Conservation (phyloP, 2,113 vertebrate species). For the Pholis gunnellus region DNA sequence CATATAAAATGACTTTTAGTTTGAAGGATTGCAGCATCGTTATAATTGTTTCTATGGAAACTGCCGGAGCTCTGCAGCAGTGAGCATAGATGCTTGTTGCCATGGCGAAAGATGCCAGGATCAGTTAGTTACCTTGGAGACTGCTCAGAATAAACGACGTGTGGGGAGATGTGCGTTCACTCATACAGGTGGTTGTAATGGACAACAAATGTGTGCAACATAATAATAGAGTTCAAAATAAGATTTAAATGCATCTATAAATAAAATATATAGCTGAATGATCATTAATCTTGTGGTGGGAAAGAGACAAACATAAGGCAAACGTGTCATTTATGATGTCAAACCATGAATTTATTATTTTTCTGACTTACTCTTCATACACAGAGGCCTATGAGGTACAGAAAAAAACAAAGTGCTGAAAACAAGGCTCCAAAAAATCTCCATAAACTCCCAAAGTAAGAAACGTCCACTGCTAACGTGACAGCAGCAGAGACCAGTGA, state of each 20-base stretch:
- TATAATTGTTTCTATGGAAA: constrained; percentile 79
- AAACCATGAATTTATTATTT: constrained; percentile 82
- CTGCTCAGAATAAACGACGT: constrained; percentile 49
- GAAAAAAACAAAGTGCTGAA: constrained; percentile 84
- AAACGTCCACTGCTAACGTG: constrained; percentile 62
- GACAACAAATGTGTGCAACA: background rate
- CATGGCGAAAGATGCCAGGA: constrained; percentile 71
- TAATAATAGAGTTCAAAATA: background rate
- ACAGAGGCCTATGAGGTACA: constrained; percentile 85
- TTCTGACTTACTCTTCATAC: constrained; percentile 73
- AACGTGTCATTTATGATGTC: constrained; percentile 44
- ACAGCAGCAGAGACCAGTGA: constrained; percentile 64
- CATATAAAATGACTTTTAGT: background rate
- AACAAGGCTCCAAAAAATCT: constrained; percentile 74
- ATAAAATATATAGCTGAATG: background rate
- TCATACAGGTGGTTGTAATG: constrained; percentile 62
- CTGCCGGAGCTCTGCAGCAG: constrained; percentile 55
- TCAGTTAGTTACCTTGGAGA: constrained; percentile 67
- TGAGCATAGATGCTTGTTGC: constrained; percentile 72
- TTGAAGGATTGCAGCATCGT: constrained; percentile 22
- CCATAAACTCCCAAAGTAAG: constrained; percentile 71
- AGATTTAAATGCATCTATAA: background rate
- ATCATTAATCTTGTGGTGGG: background rate
- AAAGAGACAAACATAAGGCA: background rate
- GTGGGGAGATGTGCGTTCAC: constrained; percentile 38